These are phyloP conservation scores for Trogon melanurus DNA, from an alignment of 2,113 vertebrate species.

Conservation along the genomic window DNA sequence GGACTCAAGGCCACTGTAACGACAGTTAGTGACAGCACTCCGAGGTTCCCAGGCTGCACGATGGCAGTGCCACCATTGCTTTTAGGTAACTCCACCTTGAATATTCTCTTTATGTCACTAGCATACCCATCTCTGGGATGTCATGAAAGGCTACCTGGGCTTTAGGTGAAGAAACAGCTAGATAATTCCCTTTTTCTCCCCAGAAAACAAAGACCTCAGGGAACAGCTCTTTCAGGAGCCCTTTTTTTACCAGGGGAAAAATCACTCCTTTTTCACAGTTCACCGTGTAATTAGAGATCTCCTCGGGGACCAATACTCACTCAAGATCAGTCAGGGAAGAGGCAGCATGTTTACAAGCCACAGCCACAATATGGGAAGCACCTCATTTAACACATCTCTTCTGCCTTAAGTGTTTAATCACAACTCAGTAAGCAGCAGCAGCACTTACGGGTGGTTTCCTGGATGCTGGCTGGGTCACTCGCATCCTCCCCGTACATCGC, in stretches of 20 bases:
- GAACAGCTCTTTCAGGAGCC: not conserved
- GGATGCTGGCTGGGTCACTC: constrained; percentile 86
- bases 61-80: fast-evolving
- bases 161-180: not conserved
- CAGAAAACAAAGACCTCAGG: not conserved
- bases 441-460: constrained; percentile 84
- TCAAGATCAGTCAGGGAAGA: not conserved
- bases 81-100: not conserved
- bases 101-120: not conserved
- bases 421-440: not conserved
- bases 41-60: not conserved
- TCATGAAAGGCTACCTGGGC: not conserved
- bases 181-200: not conserved
- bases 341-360: not conserved
- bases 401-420: not conserved
- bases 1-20: constrained; percentile 78
- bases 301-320: not conserved
- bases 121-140: fast-evolving
- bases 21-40: not conserved
- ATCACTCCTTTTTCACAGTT: not conserved
- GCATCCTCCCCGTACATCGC: constrained; percentile 87
- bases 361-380: not conserved
- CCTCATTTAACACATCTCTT: not conserved
- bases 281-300: not conserved
- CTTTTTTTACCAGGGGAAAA: not conserved